Base-by-base conservation (phyloP, 1,140 invertebrate genomes). In the Conus ventricosus region DNA sequence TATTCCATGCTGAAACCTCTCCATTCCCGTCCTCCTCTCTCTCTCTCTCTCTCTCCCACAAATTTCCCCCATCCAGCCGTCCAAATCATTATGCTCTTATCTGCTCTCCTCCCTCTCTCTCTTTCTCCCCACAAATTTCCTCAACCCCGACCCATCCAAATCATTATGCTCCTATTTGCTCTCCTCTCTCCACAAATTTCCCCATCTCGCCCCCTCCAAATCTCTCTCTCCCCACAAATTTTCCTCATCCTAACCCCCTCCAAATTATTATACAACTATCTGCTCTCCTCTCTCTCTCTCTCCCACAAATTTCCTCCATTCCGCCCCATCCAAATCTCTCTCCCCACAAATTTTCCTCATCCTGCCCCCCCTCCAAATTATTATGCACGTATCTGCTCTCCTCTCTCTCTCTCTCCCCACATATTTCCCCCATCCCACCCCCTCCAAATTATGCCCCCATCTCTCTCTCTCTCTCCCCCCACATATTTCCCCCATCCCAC, bases 371-470 rank as follows among this genome's bases (percentile, higher is more conserved):
- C 39, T 39, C 39, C 39, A 39, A 39, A 39, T 39, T 39, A 39
- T 39, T n/a, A n/a, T n/a, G n/a, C n/a, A n/a, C n/a, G n/a, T n/a
- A n/a, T n/a, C n/a, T n/a, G 39, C n/a, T n/a, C n/a, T n/a, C 39
- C 0, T 39, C 39, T 39, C 39, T 39, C 39, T 39, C 39, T 39
- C 39, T n/a, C n/a, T n/a, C n/a, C n/a, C n/a, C n/a, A n/a, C n/a
- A n/a, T n/a, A n/a, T n/a, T n/a, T n/a, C 71, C 13, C 71, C 13
- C 71, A 75, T 39, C 71, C 2, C 15, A 6, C 71, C 13, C 71
- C 8, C 3, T 20, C 71, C 99, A 95, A 8, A 99, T 95, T 95
- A 99, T 99, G 0, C n/a, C n/a, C 98, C 97, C 93, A 96, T 99
- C 99, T 99, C 0, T 98, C 98, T 67, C 98, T 63, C n/a, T 63